Base-by-base conservation (phyloP, 2,113 vertebrate genomes). In the Tetraodon nigroviridis region DNA sequence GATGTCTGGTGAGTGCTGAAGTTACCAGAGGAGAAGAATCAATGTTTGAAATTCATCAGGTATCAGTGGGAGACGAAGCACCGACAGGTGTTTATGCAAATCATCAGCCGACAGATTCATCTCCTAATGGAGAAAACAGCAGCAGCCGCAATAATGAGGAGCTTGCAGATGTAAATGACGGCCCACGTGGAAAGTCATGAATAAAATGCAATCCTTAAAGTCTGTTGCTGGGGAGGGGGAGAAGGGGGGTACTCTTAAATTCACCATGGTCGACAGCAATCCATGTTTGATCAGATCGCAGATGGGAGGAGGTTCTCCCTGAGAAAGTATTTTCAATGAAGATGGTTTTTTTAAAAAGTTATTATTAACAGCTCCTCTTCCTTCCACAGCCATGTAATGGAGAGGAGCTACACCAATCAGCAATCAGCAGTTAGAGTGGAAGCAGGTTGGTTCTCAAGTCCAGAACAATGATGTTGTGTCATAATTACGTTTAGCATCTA, bases 11-110 rank as follows among this genome's bases (percentile, higher is more conserved):
- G 77, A 75, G 61, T 75, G 69, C 64, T 46, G 47, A 66, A 55
- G 67, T 53, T 71, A 81, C 69, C 74, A 63, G 78, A 65, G 42
- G 67, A 73, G 76, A 78, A 72, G 73, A 79, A 68, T 66, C 76
- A 69, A 67, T 51, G 68, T 73, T 77, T 82, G 83, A 85, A 80
- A 87, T 81, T 85, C 82, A 86, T 85, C 84, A 80, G 80, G 78
- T 83, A 86, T 75, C 85, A 81, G 86, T 76, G 72, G 84, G 85
- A 82, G 83, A 86, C 86, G 84, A 88, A 85, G 83, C 79, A 86
- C 73, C 79, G 84, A 85, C 85, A 89, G 85, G 85, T 89, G 88
- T 89, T 89, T 85, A 88, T 88, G 88, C 79, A 87, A 88, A 89
- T 89, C 63, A 67, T 42, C 74, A 15, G 77, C 51, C 53, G 80